phyloP scores from a whole-genome alignment of 2,888 invertebrate genomes.

The Hemaris fuciformis region DNA sequence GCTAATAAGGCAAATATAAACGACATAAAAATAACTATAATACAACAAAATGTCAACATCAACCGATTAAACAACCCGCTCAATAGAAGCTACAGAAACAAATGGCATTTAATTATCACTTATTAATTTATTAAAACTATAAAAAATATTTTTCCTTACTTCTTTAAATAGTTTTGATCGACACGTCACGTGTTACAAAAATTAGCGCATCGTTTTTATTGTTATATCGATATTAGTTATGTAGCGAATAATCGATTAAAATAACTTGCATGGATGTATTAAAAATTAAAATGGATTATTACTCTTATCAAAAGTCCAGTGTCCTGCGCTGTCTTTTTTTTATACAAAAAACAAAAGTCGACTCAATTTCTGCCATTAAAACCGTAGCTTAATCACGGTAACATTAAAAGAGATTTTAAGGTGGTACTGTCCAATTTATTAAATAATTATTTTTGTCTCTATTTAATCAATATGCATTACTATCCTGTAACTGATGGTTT shows the following conservation, averaged over 20 bases:
- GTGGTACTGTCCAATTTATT: too few relatives aligned
- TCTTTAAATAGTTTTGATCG: conserved; percentile 31
- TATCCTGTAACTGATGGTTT: background rate
- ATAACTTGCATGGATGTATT: too few relatives aligned
- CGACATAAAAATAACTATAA: conserved; percentile 19
- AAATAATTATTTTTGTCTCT: too few relatives aligned
- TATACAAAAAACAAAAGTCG: too few relatives aligned
- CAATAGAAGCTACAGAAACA: conserved; percentile 62
- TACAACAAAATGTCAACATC: conserved; percentile 39
- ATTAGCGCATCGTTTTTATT: background rate
- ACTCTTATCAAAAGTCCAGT: too few relatives aligned
- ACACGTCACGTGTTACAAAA: conserved; percentile 29
- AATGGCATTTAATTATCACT: conserved; percentile 67
- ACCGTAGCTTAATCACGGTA: too few relatives aligned
- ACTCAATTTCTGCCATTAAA: too few relatives aligned
- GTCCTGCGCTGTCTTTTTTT: too few relatives aligned
- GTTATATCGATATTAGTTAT: background rate
- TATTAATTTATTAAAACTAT: conserved; percentile 53
- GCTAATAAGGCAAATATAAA: background rate
- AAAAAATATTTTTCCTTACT: conserved; percentile 61
- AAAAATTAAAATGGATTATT: too few relatives aligned
- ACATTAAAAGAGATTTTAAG: too few relatives aligned
- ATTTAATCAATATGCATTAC: too few relatives aligned
- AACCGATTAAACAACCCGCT: conserved; percentile 50
- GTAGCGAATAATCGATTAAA: background rate